These are phyloP conservation scores for Periophthalmus modestus DNA, from an alignment of 2,113 vertebrate species.

Conservation along the genomic window DNA sequence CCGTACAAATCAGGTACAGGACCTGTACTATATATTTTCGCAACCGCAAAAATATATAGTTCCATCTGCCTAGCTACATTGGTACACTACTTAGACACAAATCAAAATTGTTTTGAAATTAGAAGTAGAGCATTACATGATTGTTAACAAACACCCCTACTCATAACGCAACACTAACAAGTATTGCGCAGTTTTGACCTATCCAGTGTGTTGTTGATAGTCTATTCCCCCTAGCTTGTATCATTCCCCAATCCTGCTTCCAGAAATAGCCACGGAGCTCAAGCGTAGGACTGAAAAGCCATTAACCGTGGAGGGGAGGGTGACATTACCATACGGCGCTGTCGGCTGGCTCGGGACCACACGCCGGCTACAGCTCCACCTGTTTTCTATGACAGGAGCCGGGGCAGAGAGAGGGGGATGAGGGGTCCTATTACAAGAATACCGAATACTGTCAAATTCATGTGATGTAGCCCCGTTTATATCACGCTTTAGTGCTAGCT, in stretches of 20 bases:
- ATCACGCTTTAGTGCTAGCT: too few species aligned
- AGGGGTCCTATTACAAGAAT: neutral
- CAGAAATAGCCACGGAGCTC: conserved; percentile 65
- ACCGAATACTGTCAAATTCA: neutral
- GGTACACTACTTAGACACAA: too few species aligned
- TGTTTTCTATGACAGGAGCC: conserved; percentile 58
- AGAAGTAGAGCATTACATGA: too few species aligned
- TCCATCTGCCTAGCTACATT: too few species aligned
- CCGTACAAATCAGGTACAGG: too few species aligned
- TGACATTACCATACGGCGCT: conserved; percentile 59
- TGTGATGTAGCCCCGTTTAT: too few species aligned
- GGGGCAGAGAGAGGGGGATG: neutral
- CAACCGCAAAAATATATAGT: too few species aligned
- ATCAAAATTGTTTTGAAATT: too few species aligned
- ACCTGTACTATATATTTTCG: too few species aligned
- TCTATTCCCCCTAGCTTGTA: conserved; percentile 52
- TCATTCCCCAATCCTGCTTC: conserved; percentile 62
- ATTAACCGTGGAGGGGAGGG: conserved; percentile 53
- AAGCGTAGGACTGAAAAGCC: conserved; percentile 53
- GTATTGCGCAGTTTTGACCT: neutral
- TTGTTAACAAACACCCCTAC: neutral
- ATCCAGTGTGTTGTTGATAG: conserved; percentile 41
- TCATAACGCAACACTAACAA: neutral
- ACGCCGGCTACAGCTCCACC: conserved; percentile 55
- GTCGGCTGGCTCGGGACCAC: conserved; percentile 33